Evolutionary conservation across 2,888 invertebrate species (phyloP).

Genomic region (Euzetes globulus): DNA sequence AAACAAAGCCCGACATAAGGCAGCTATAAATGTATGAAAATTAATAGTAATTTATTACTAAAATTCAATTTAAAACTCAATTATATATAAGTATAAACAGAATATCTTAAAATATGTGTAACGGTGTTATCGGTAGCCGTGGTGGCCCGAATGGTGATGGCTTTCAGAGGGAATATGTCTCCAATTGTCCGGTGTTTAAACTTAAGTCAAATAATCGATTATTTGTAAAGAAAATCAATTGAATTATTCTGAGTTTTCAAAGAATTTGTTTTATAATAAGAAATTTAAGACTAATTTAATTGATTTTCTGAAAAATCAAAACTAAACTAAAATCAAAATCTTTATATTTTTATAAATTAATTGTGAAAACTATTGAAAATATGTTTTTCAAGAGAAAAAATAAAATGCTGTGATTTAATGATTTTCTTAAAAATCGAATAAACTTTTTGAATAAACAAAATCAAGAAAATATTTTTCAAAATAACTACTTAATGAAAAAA

Average conservation of each 20-base stretch:
- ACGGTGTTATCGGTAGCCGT: neutral
- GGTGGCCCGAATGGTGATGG: neutral
- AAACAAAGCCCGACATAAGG: slow-evolving; percentile 21
- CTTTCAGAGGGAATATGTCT: slow-evolving; percentile 10
- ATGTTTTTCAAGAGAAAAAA: neutral
- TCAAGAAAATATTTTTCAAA: neutral
- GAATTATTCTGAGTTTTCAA: neutral
- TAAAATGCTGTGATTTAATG: slow-evolving; percentile 10
- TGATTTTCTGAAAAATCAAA: neutral
- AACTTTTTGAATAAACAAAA: neutral
- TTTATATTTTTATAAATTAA: neutral
- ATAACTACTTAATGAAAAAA: no score
- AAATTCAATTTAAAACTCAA: no score
- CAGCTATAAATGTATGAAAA: slow-evolving; percentile 18
- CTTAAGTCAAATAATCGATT: neutral
- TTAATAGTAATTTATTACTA: slow-evolving; percentile 8
- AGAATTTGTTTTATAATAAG: neutral
- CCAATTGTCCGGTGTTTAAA: slow-evolving; percentile 14
- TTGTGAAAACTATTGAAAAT: neutral
- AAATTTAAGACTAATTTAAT: slow-evolving; percentile 9
- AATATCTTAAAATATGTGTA: neutral
- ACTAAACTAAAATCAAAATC: neutral
- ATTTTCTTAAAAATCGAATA: neutral
- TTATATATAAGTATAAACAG: neutral
- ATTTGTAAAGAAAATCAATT: neutral